These are phyloP conservation scores for Congeria kusceri DNA, from an alignment of 2,888 invertebrate species.

Conservation along the genomic window DNA sequence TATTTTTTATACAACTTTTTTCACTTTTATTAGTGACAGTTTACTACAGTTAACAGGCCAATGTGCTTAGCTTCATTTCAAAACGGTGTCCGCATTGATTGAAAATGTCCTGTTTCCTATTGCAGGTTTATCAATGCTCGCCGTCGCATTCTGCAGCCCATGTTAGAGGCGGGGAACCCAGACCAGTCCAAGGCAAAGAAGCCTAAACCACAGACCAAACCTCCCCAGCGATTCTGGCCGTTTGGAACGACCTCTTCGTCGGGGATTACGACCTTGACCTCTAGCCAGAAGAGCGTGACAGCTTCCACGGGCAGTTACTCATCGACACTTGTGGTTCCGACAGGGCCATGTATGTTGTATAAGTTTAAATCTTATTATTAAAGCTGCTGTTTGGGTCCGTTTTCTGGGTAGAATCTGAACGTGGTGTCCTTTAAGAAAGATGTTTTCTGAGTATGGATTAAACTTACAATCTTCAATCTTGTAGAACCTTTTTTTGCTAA, in stretches of 20 bases:
- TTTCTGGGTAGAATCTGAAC: too few relatives aligned
- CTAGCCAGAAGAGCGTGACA: slow-evolving; percentile 5
- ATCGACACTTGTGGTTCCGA: slow-evolving; percentile 54
- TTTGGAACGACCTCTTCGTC: slow-evolving; percentile 87
- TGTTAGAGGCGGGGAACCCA: slow-evolving; percentile 90
- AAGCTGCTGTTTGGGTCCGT: too few relatives aligned
- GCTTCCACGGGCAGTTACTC: slow-evolving; percentile 2
- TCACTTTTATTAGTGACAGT: too few relatives aligned
- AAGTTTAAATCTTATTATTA: neutral
- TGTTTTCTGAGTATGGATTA: too few relatives aligned
- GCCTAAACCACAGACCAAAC: slow-evolving; percentile 86
- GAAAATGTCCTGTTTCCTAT: neutral
- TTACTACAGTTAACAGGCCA: too few relatives aligned
- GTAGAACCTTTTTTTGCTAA: too few relatives aligned
- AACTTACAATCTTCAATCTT: too few relatives aligned
- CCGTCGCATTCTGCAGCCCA: slow-evolving; percentile 95
- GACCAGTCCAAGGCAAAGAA: slow-evolving; percentile 85
- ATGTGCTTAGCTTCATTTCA: too few relatives aligned
- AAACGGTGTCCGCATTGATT: too few relatives aligned
- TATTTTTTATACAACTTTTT: too few relatives aligned
- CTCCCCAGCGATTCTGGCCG: slow-evolving; percentile 91
- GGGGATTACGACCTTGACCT: slow-evolving; percentile 25
- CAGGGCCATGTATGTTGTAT: slow-evolving; percentile 48
- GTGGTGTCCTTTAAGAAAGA: too few relatives aligned
- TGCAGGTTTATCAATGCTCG: slow-evolving; percentile 93